phyloP scores from a whole-genome alignment of 2,797 vertebrate species.

The Carcharodon carcharias region DNA sequence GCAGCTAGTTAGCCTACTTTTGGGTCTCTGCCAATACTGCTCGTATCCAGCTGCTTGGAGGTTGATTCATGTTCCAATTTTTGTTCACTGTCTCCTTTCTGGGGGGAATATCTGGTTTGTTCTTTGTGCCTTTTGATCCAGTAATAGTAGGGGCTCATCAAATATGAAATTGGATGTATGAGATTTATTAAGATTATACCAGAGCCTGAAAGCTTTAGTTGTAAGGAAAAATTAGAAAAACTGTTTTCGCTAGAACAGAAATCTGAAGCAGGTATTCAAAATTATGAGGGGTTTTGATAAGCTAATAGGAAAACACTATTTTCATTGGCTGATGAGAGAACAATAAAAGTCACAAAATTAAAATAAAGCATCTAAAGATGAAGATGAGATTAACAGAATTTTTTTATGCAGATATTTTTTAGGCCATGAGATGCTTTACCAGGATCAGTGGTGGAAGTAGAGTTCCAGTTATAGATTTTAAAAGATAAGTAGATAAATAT shows the following conservation, averaged over 20 bases:
- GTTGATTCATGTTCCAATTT: conserved; percentile 18
- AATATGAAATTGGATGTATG: neutral
- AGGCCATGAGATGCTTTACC: neutral
- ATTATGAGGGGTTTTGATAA: neutral
- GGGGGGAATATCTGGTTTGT: neutral
- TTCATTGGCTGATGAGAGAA: neutral
- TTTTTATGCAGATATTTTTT: neutral
- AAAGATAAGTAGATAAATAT: neutral
- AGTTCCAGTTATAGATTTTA: neutral
- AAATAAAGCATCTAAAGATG: neutral
- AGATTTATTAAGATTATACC: neutral
- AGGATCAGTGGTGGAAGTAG: neutral
- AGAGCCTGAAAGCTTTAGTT: neutral
- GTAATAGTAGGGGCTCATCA: neutral
- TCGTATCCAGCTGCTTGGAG: neutral
- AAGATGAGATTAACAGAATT: neutral
- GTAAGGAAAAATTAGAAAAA: neutral
- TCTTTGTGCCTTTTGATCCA: neutral
- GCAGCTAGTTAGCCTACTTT: neutral
- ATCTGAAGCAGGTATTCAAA: neutral
- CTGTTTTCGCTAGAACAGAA: neutral
- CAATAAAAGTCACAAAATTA: neutral
- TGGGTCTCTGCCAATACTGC: conserved; percentile 3
- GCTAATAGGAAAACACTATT: neutral
- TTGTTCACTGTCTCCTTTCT: neutral